phyloP scores from a whole-genome alignment of 1,140 invertebrate genomes.

The Ladona fulva region DNA sequence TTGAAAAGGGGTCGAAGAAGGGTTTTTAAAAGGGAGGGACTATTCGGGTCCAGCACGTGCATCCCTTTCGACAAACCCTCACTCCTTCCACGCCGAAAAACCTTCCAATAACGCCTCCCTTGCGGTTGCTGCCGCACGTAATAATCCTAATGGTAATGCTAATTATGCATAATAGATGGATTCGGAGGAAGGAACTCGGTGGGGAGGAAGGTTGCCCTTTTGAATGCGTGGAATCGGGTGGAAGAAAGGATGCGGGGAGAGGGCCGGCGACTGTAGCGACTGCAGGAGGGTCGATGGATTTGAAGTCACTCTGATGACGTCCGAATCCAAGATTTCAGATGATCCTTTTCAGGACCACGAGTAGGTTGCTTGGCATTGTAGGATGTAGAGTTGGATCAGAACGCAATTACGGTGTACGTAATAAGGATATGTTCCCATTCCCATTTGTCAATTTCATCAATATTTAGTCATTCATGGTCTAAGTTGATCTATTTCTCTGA shows the following conservation, averaged over 20 bases:
- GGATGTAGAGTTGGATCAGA: too few relatives aligned
- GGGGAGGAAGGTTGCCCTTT: background rate
- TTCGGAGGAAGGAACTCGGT: background rate
- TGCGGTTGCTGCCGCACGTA: background rate
- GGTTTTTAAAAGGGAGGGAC: background rate
- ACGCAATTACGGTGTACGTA: too few relatives aligned
- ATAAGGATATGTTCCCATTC: too few relatives aligned
- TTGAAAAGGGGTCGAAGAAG: too few relatives aligned
- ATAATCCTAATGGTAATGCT: conserved; percentile 10
- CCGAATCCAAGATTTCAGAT: background rate
- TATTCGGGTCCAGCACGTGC: background rate
- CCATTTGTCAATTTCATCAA: too few relatives aligned
- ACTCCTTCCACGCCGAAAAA: background rate
- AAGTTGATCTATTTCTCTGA: too few relatives aligned
- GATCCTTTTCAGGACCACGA: too few relatives aligned
- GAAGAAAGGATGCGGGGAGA: background rate
- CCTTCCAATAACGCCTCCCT: background rate
- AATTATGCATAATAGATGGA: background rate
- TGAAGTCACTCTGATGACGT: background rate
- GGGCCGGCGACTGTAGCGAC: background rate
- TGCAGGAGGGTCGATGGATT: background rate
- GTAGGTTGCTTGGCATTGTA: too few relatives aligned
- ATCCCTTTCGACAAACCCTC: background rate
- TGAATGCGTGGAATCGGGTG: background rate
- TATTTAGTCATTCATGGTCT: too few relatives aligned